These are phyloP conservation scores for Eufriesea mexicana DNA, from an alignment of 1,140 invertebrate species.

Conservation along the genomic window DNA sequence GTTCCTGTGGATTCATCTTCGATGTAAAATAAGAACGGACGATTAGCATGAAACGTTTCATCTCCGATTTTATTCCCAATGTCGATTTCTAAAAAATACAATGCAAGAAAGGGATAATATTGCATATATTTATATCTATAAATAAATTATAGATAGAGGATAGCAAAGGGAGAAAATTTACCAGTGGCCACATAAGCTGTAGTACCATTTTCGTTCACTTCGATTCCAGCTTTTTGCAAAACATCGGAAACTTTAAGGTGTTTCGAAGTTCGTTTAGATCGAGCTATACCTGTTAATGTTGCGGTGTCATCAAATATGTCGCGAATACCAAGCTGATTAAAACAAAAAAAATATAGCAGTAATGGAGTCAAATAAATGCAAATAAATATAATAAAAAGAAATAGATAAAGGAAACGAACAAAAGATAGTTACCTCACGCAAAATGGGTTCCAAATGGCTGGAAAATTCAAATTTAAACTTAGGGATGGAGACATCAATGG, in stretches of 20 bases:
- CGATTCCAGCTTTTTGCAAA: slow-evolving; percentile 91
- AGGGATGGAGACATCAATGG: slow-evolving; percentile 87
- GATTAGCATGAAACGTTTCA: slow-evolving; percentile 85
- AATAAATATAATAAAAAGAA: not conserved
- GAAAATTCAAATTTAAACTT: slow-evolving; percentile 90
- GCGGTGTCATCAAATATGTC: slow-evolving; percentile 88
- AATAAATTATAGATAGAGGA: no score
- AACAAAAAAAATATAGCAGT: not conserved
- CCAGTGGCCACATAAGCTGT: slow-evolving; percentile 90
- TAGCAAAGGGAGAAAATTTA: slow-evolving; percentile 65
- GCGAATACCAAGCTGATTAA: slow-evolving; percentile 85
- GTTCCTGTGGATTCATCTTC: slow-evolving; percentile 88
- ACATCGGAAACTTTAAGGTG: slow-evolving; percentile 87
- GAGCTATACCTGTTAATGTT: slow-evolving; percentile 85
- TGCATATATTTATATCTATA: not conserved
- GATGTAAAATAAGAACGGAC: slow-evolving; percentile 91
- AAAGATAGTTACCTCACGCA: slow-evolving; percentile 84
- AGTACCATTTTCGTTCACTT: slow-evolving; percentile 92
- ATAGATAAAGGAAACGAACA: not conserved
- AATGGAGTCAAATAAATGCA: not conserved
- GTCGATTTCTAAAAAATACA: slow-evolving; percentile 83
- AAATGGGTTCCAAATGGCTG: slow-evolving; percentile 84
- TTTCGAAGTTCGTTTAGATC: slow-evolving; percentile 79
- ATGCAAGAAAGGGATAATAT: not conserved
- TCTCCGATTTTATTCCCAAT: slow-evolving; percentile 89